Evolutionary conservation across 2,888 invertebrate genomes (phyloP), one percentile per base, ranked within the genome.

Genomic region (Parasteatoda lunata): DNA sequence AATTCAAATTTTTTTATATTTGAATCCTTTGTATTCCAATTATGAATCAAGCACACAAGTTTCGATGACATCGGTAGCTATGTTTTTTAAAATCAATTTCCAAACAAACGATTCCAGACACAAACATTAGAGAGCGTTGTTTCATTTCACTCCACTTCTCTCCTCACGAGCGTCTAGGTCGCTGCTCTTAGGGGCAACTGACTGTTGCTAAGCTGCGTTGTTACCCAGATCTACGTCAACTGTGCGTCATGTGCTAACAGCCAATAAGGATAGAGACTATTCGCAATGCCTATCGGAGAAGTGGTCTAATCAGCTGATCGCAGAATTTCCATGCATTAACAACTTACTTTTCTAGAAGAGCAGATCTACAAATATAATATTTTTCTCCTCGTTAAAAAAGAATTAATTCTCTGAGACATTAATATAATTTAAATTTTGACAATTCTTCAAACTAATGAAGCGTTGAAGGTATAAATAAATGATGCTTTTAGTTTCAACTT

Each of bases 111-210:
- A 76, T 9, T 51, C 9, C 30, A n/a, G 59, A 11, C 48, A 15
- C 48, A 87, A 69, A 79, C 71, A 68, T 64, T 70, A 71, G 49
- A 45, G 45, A 59, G 59, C 59, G 59, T 59, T 54, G 51, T 54
- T 45, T 52, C 64, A 82, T 59, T 65, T 71, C 75, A 76, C 49
- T 68, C 64, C 77, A 79, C 45, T 78, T 77, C 81, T 45, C 64
- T 73, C 59, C 77, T 47, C 30, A 66, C 70, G 76, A 82, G 69
- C 84, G 47, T 30, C 77, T 71, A 77, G 86, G 86, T 87, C 86
- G 86, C 86, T 87, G 86, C 86, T 87, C 86, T 78, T 76, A n/a
- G 82, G 82, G 82, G 86, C 86, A 82, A 87, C 81, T 87, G 86
- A 77, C 86, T 87, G 86, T 87, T 87, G 86, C 86, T 87, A 87